These are phyloP conservation scores for Staurois parvus DNA, from an alignment of 2,797 vertebrate species.

Conservation along the genomic window DNA sequence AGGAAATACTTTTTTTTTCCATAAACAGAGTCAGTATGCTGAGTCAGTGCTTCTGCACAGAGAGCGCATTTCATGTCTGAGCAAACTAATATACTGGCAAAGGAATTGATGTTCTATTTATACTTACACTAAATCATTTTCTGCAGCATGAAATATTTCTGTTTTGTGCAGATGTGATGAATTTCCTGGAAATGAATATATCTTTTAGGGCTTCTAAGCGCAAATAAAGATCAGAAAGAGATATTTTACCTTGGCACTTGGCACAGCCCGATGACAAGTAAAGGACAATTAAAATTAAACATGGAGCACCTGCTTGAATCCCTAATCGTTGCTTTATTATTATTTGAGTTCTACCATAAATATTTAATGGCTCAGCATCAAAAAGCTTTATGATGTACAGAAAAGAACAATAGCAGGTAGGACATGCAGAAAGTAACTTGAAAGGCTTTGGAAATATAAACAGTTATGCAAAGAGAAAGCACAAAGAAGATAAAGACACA, in stretches of 20 bases:
- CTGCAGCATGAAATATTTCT: slow-evolving; percentile 52
- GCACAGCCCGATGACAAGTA: slow-evolving; percentile 21
- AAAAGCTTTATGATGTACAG: slow-evolving; percentile 43
- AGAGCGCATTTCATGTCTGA: slow-evolving; percentile 36
- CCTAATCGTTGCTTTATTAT: slow-evolving; percentile 40
- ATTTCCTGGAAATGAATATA: slow-evolving; percentile 24
- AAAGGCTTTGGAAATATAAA: not conserved
- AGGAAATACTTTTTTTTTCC: not conserved
- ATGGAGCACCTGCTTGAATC: slow-evolving; percentile 28
- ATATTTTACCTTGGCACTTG: slow-evolving; percentile 37
- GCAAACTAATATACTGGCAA: slow-evolving; percentile 45
- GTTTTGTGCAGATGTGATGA: slow-evolving; percentile 46
- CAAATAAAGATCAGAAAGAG: slow-evolving; percentile 34
- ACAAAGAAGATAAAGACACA: not conserved
- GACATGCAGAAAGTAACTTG: slow-evolving; percentile 2
- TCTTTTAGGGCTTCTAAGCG: slow-evolving; percentile 25
- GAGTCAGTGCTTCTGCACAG: slow-evolving; percentile 17
- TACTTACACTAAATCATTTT: slow-evolving; percentile 43
- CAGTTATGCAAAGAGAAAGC: not conserved
- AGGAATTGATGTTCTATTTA: slow-evolving; percentile 55
- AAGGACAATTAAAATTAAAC: slow-evolving; percentile 50
- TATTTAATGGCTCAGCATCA: slow-evolving; percentile 43
- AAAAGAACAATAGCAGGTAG: slow-evolving; percentile 29
- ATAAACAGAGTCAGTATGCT: slow-evolving; percentile 6
- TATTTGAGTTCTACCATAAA: slow-evolving; percentile 43